phyloP scores from a whole-genome alignment of 1,140 invertebrate species.

The Papilio machaon region DNA sequence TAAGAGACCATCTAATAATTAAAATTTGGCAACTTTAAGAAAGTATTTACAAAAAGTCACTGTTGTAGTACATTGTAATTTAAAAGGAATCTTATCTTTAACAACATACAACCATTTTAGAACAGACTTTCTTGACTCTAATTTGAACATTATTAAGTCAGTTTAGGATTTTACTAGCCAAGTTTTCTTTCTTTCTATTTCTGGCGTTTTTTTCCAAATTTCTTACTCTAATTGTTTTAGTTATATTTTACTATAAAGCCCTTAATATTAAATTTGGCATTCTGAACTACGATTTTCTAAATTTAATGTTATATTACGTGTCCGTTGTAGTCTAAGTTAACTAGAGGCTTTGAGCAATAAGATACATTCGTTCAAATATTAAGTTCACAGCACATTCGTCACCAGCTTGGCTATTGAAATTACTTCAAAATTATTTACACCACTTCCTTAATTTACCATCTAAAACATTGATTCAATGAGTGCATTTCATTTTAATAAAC shows the following conservation, averaged over 20 bases:
- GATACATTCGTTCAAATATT: slow-evolving; percentile 56
- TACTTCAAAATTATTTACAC: slow-evolving; percentile 66
- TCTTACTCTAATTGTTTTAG: neutral
- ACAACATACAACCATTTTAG: neutral
- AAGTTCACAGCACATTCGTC: slow-evolving; percentile 70
- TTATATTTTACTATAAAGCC: slow-evolving; percentile 19
- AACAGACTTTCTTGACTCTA: neutral
- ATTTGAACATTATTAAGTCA: neutral
- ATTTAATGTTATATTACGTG: neutral
- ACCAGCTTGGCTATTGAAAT: slow-evolving; percentile 42
- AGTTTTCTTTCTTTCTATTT: neutral
- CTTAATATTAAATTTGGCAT: slow-evolving; percentile 31
- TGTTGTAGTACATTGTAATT: slow-evolving; percentile 34
- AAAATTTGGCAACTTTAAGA: slow-evolving; percentile 63
- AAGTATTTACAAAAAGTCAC: slow-evolving; percentile 59
- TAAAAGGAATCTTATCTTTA: neutral
- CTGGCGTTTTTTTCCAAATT: neutral
- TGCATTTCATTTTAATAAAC: slow-evolving; percentile 68
- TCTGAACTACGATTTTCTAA: slow-evolving; percentile 26
- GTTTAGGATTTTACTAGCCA: neutral
- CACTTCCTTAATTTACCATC: slow-evolving; percentile 51
- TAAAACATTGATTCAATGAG: slow-evolving; percentile 64
- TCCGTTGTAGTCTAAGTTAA: slow-evolving; percentile 28
- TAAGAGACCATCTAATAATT: slow-evolving; percentile 53
- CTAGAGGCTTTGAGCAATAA: slow-evolving; percentile 63